Base-by-base conservation (phyloP, 2,113 vertebrate genomes). In the Recurvirostra avosetta region DNA sequence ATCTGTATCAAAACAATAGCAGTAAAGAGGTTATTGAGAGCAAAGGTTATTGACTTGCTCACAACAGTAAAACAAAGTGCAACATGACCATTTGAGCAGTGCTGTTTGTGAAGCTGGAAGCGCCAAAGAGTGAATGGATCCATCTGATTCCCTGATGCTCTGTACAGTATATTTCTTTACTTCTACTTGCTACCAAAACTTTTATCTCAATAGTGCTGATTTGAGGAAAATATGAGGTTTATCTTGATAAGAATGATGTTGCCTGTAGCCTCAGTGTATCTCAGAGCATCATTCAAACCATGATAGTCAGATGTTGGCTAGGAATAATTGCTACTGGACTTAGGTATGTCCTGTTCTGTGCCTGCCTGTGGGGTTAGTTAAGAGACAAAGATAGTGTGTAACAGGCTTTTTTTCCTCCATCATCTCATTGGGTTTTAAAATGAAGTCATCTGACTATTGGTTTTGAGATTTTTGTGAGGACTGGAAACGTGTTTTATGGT, bases 371-470 rank as follows among this genome's bases (percentile, higher is more conserved):
- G 9, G 3, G 3, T 26, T 56, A 61, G 20, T 68, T 58, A 76
- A 34, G 26, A 59, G 20, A 27, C 17, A 61, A 40, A 67, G 26
- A 10, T 7, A 9, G 8, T 13, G 25, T 38, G 9, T 25, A 86
- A n/a, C 9, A 32, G 6, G 6, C 13, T 25, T 1, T 5, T 78
- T 78, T 59, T 21, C 3, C 8, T 45, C 36, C 21, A 25, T 67
- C 13, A 30, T 27, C 15, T 63, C 47, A 73, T 15, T 11, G 6
- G 9, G 3, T 29, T 82, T 88, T 63, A 68, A 65, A 73, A 59
- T 25, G 1, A 89, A 82, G 17, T 63, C 6, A 38, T 21, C 5
- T 0, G 2, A 8, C 15, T 55, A 50, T 50, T 6, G 5, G 2
- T 34, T 89, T 71, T 50, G 55, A 83, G 38, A 77, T n/a, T 55